A percentile compares a stretch with the other conserved stretches of the same genome.
Evolutionary conservation across 2,797 vertebrate species (phyloP).

Genomic region (Dromococcyx pavoninus): DNA sequence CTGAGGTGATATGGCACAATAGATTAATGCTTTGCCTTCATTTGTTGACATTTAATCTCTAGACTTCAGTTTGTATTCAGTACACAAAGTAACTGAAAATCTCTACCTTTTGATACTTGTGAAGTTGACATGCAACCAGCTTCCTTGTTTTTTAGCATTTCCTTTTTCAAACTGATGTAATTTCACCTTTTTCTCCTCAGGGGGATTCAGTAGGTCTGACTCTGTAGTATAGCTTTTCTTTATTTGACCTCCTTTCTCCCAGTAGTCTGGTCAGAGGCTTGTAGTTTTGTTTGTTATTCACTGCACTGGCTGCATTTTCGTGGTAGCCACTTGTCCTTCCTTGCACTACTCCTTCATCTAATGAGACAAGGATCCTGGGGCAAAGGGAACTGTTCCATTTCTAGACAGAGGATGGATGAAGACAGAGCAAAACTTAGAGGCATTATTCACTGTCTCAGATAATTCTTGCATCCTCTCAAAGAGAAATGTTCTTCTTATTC

Average conservation of each 20-base stretch:
- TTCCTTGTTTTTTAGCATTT: neutral
- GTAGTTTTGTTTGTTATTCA: neutral
- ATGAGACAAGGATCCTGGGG: neutral
- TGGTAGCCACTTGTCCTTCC: neutral
- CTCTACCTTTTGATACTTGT: neutral
- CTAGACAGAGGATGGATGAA: neutral
- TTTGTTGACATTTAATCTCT: constrained; percentile 65
- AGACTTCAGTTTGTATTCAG: constrained; percentile 45
- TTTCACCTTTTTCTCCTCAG: neutral
- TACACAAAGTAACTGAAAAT: neutral
- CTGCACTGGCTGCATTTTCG: neutral
- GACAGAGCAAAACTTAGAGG: neutral
- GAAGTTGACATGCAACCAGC: neutral
- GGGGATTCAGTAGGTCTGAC: neutral
- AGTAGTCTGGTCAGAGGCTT: neutral
- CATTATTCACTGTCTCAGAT: neutral
- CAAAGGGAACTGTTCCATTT: neutral
- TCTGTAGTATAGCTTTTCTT: neutral
- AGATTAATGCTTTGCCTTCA: constrained; percentile 58
- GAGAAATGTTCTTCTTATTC: neutral
- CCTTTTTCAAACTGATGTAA: neutral
- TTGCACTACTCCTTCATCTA: neutral
- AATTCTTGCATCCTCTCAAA: neutral
- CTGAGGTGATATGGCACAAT: constrained; percentile 24
- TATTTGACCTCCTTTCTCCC: neutral